These are phyloP conservation scores for Gephyroberyx darwinii DNA, from an alignment of 2,797 vertebrate genomes.

Conservation along the genomic window DNA sequence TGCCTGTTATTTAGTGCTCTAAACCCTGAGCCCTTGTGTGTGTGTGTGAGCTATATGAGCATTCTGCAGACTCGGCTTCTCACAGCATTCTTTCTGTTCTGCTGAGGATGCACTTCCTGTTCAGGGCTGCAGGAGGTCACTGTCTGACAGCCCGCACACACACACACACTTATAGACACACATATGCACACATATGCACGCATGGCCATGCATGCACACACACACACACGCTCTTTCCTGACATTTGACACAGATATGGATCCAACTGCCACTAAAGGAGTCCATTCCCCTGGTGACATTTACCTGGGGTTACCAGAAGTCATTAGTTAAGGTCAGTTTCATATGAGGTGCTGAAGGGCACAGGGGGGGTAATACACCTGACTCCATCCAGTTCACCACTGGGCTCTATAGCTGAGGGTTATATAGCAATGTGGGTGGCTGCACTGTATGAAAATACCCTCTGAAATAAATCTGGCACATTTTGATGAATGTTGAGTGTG, in stretches of 20 bases:
- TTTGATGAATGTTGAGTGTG: slow-evolving; percentile 25
- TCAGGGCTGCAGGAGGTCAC: slow-evolving; percentile 75
- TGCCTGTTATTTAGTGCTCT: slow-evolving; percentile 64
- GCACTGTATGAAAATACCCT: slow-evolving; percentile 24
- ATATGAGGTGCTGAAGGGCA: slow-evolving; percentile 25
- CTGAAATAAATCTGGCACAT: slow-evolving; percentile 31
- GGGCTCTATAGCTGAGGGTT: slow-evolving; percentile 2
- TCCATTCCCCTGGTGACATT: slow-evolving; percentile 68
- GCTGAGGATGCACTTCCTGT: slow-evolving; percentile 75
- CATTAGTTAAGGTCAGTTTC: slow-evolving; percentile 67
- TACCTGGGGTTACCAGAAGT: slow-evolving; percentile 65
- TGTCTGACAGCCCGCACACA: slow-evolving; percentile 51
- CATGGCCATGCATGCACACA: too few relatives aligned
- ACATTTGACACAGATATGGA: slow-evolving; percentile 72
- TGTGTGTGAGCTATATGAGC: slow-evolving; percentile 62
- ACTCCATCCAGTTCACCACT: slow-evolving; percentile 22
- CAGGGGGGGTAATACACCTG: slow-evolving; percentile 15
- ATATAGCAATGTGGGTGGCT: slow-evolving; percentile 16
- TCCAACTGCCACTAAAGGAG: slow-evolving; percentile 53
- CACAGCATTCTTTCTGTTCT: slow-evolving; percentile 54
- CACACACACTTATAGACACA: not conserved
- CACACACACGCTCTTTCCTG: slow-evolving; percentile 28
- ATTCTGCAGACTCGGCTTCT: slow-evolving; percentile 75
- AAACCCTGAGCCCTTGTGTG: slow-evolving; percentile 49
- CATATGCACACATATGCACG: slow-evolving; percentile 12